Evolutionary conservation across 2,888 invertebrate genomes (phyloP).

Genomic region (Girardia tigrina): DNA sequence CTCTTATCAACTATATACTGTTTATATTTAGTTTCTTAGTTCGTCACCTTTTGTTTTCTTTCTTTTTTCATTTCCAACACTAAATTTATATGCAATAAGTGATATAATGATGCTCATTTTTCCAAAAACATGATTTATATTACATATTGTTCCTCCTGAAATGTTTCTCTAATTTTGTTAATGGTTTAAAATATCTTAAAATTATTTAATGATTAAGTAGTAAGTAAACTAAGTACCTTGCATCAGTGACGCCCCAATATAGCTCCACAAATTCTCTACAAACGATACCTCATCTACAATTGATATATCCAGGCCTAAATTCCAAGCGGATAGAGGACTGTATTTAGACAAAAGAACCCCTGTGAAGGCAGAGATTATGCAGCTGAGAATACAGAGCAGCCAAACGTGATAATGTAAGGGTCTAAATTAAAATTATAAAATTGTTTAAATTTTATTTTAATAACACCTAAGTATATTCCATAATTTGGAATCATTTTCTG

Average conservation of each 20-base stretch:
- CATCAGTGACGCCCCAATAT: neutral
- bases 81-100: too few species aligned
- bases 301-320: neutral
- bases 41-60: too few species aligned
- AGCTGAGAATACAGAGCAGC: neutral
- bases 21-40: too few species aligned
- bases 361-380: neutral
- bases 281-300: neutral
- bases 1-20: too few species aligned
- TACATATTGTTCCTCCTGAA: too few species aligned
- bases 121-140: too few species aligned
- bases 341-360: neutral
- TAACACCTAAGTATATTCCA: neutral
- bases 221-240: too few species aligned
- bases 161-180: too few species aligned
- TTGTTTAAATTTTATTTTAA: neutral
- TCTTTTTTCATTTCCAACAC: too few species aligned
- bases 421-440: neutral
- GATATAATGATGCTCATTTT: too few species aligned
- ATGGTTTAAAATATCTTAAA: too few species aligned
- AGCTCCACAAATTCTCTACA: neutral
- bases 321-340: neutral
- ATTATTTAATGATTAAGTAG: too few species aligned
- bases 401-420: neutral
- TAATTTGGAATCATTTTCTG: conserved; percentile 1